Evolutionary conservation across 1,140 invertebrate species (phyloP).

Genomic region (Melipona quadrifasciata): DNA sequence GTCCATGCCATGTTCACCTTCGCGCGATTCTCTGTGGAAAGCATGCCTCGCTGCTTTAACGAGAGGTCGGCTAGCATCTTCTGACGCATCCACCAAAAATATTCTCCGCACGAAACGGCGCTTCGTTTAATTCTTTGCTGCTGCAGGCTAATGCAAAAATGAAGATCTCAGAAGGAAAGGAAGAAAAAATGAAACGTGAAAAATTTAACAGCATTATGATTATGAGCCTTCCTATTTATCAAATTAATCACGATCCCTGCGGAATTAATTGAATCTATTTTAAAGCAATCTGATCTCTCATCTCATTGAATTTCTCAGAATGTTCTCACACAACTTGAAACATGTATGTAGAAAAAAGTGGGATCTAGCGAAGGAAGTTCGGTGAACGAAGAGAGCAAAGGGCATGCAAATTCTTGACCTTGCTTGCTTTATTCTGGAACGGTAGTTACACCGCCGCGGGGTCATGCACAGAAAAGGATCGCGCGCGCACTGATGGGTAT

Average conservation of each 20-base stretch:
- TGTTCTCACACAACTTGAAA: not conserved
- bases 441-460: not conserved
- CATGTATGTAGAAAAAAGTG: not conserved
- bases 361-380: not conserved
- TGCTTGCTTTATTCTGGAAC: not conserved
- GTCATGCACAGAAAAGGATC: not conserved
- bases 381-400: not conserved
- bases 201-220: too few species aligned
- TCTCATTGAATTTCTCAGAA: not conserved
- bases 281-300: not conserved
- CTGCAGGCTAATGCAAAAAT: not conserved
- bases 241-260: not conserved
- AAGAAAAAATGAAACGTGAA: too few species aligned
- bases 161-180: not conserved
- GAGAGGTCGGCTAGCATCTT: conserved; percentile 14
- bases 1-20: not conserved
- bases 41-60: not conserved
- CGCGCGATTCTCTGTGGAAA: conserved; percentile 22
- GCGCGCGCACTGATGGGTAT: conserved; percentile 17
- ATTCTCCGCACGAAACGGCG: not conserved
- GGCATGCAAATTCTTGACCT: conserved; percentile 8
- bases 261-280: not conserved
- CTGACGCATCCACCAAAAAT: conserved; percentile 41
- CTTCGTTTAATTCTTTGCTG: not conserved
- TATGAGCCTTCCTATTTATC: not conserved